Conservation (phyloP, 2,113 vertebrate genomes). For the Boleophthalmus pectinirostris region DNA sequence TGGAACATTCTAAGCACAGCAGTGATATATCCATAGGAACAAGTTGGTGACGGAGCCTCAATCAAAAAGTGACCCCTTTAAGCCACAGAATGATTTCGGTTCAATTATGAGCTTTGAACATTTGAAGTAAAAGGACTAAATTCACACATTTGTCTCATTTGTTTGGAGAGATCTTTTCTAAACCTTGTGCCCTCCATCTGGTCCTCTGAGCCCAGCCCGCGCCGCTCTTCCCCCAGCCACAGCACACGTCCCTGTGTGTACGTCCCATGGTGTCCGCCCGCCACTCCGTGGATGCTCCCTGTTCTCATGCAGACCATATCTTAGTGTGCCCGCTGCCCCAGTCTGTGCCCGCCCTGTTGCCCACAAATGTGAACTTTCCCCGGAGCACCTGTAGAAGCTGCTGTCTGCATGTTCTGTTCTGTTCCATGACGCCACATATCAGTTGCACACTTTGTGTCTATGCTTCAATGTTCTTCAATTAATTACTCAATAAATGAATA, state of each 20-base stretch:
- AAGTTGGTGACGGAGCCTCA: no score
- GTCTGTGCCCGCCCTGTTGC: no score
- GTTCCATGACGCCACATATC: constrained; percentile 18
- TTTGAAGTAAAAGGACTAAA: no score
- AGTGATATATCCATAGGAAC: no score
- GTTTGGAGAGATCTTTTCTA: neutral
- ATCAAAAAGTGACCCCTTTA: no score
- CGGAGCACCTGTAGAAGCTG: constrained; percentile 35
- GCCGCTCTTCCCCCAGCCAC: neutral
- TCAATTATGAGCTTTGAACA: no score
- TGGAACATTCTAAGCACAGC: no score
- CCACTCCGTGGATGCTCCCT: constrained; percentile 14
- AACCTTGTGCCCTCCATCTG: neutral
- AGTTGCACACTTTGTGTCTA: neutral
- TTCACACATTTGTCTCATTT: no score
- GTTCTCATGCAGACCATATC: neutral
- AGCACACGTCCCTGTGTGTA: neutral
- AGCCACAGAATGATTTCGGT: no score
- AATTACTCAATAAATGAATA: neutral
- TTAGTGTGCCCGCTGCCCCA: neutral
- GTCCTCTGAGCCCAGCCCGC: no score
- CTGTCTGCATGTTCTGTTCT: constrained; percentile 50
- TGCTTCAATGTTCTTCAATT: neutral
- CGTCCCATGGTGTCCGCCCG: neutral
- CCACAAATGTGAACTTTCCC: constrained; percentile 30